phyloP scores from a whole-genome alignment of 2,888 invertebrate genomes.

The Apoderus coryli region DNA sequence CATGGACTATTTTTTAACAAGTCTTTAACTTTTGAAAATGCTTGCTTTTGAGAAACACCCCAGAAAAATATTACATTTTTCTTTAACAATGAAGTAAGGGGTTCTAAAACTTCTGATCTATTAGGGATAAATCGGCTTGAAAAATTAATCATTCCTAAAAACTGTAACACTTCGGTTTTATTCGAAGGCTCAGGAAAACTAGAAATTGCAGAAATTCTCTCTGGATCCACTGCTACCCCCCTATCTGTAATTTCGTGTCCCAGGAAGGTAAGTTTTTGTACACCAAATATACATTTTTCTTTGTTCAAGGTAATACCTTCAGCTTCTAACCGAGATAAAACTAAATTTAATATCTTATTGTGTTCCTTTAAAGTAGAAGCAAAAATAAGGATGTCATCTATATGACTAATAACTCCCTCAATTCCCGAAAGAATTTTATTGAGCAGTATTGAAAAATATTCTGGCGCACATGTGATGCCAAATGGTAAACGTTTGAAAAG shows the following conservation, averaged over 20 bases:
- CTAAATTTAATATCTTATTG: constrained; percentile 15
- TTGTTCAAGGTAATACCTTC: constrained; percentile 20
- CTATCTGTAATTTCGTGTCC: constrained; percentile 19
- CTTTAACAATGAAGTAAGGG: constrained; percentile 10
- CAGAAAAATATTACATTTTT: constrained; percentile 8
- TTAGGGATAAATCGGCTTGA: constrained; percentile 10
- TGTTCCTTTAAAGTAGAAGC: constrained; percentile 17
- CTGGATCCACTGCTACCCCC: constrained; percentile 15
- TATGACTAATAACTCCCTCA: constrained; percentile 13
- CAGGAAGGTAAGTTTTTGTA: constrained; percentile 18
- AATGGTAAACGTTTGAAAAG: constrained; percentile 13
- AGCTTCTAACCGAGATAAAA: constrained; percentile 16
- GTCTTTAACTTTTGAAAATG: constrained; percentile 12
- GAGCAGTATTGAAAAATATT: constrained; percentile 7
- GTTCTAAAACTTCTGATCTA: constrained; percentile 9
- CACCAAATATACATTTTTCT: constrained; percentile 21
- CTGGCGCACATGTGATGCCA: constrained; percentile 12
- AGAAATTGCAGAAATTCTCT: constrained; percentile 16
- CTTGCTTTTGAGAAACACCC: constrained; percentile 12
- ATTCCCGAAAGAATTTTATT: constrained; percentile 7
- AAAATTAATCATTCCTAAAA: constrained; percentile 13
- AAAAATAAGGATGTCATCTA: constrained; percentile 14
- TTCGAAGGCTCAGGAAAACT: constrained; percentile 17
- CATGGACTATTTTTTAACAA: constrained; percentile 15
- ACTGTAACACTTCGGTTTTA: constrained; percentile 16